Conservation (phyloP, 1,140 invertebrate genomes). For the Magallana ariakensis region DNA sequence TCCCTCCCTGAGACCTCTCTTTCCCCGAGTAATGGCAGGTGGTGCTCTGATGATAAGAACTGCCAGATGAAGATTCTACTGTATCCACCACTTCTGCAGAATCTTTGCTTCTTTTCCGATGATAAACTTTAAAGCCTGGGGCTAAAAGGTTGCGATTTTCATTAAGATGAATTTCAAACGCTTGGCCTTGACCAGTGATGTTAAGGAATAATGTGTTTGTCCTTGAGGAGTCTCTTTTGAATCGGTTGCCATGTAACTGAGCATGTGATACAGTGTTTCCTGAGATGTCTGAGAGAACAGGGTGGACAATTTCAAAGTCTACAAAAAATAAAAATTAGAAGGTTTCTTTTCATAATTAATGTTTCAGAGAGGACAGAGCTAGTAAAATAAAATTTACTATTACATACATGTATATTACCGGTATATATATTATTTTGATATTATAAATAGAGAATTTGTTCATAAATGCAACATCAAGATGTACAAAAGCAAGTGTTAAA, state of each 20-base stretch:
- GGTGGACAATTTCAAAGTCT: slow-evolving; percentile 61
- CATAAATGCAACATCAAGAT: too few relatives aligned
- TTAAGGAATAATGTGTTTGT: slow-evolving; percentile 54
- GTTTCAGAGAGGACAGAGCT: too few relatives aligned
- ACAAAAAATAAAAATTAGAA: slow-evolving; percentile 45
- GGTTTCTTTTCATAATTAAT: too few relatives aligned
- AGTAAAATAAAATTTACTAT: too few relatives aligned
- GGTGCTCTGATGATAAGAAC: slow-evolving; percentile 41
- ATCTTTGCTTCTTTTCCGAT: slow-evolving; percentile 43
- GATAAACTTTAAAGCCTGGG: slow-evolving; percentile 67
- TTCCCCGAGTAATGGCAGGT: slow-evolving; percentile 52
- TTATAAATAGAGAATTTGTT: too few relatives aligned
- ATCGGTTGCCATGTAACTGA: slow-evolving; percentile 47
- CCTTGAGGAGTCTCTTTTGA: slow-evolving; percentile 33
- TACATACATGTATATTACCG: too few relatives aligned
- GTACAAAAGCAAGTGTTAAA: background rate
- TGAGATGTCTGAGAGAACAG: slow-evolving; percentile 51
- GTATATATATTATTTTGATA: too few relatives aligned
- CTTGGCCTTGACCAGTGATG: slow-evolving; percentile 58
- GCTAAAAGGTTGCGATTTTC: slow-evolving; percentile 64
- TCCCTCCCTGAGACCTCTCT: slow-evolving; percentile 55
- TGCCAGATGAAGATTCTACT: slow-evolving; percentile 7
- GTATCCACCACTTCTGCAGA: background rate
- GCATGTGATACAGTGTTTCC: slow-evolving; percentile 52
- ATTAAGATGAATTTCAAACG: slow-evolving; percentile 65